A percentile compares a stretch with the other conserved stretches of the same genome.
Conservation (phyloP, 2,797 vertebrate genomes). For the Uromys caudimaculatus region DNA sequence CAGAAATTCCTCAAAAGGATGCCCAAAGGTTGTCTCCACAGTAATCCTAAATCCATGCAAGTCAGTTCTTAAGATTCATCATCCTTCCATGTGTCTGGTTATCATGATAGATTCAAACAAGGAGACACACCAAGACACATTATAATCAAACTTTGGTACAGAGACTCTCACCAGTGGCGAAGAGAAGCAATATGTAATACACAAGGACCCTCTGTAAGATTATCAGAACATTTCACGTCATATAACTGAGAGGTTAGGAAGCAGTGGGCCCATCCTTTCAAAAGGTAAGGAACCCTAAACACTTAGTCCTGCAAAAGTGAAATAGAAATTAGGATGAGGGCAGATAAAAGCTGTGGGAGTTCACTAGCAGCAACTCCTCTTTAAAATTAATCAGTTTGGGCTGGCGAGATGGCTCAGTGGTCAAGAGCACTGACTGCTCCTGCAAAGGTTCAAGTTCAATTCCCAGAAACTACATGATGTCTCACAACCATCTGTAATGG, state of each 20-base stretch:
- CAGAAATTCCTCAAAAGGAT: background rate
- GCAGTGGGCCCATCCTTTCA: background rate
- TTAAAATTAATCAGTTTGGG: background rate
- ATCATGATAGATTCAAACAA: background rate
- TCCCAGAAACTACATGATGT: too few relatives aligned
- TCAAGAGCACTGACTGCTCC: too few relatives aligned
- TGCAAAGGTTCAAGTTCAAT: too few relatives aligned
- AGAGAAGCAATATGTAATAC: background rate
- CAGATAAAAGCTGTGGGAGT: background rate
- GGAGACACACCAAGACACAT: background rate
- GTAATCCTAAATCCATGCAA: background rate
- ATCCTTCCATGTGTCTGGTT: background rate
- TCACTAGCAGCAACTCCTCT: accelerated
- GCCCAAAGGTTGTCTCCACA: background rate
- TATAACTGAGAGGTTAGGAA: background rate
- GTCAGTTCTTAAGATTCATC: background rate
- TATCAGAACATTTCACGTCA: background rate
- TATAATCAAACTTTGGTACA: background rate
- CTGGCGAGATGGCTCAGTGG: too few relatives aligned
- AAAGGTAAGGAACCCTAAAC: background rate
- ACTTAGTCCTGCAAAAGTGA: background rate
- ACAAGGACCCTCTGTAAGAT: background rate
- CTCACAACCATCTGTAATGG: too few relatives aligned
- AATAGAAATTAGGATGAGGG: background rate
- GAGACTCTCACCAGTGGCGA: background rate